These are phyloP conservation scores for Arnoldichthys spilopterus DNA, from an alignment of 2,797 vertebrate species.

Conservation along the genomic window DNA sequence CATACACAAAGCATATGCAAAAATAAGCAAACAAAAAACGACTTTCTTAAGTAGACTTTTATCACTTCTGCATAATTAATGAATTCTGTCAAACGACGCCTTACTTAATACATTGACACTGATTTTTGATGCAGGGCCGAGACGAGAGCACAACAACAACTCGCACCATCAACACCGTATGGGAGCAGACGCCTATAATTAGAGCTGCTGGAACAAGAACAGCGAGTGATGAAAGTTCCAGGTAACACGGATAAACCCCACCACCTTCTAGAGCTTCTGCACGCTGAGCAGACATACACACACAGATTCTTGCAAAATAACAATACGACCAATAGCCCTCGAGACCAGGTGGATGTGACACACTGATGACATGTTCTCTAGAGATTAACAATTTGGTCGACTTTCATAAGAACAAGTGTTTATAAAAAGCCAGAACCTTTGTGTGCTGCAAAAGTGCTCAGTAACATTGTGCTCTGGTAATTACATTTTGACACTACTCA, in stretches of 20 bases:
- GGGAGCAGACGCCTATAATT: constrained; percentile 52
- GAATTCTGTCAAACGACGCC: background rate
- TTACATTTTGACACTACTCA: background rate
- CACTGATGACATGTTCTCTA: background rate
- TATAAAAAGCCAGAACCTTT: background rate
- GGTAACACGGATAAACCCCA: constrained; percentile 53
- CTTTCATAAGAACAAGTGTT: background rate
- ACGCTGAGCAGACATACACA: background rate
- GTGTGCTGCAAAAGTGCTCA: background rate
- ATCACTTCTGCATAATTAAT: background rate
- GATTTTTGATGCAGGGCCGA: constrained; percentile 29
- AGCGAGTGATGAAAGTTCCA: constrained; percentile 59
- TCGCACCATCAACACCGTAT: constrained; percentile 54
- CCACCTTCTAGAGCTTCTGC: constrained; percentile 38
- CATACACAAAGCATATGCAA: no score
- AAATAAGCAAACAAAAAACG: no score
- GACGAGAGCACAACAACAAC: constrained; percentile 48
- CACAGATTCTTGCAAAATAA: background rate
- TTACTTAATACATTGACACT: constrained; percentile 24
- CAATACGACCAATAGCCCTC: background rate
- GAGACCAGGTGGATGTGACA: background rate
- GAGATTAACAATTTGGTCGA: background rate
- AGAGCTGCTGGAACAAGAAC: constrained; percentile 54
- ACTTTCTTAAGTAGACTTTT: background rate
- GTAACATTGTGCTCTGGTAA: background rate